Conservation (phyloP, 2,797 vertebrate species). For the Myoxocephalus aenaeus region DNA sequence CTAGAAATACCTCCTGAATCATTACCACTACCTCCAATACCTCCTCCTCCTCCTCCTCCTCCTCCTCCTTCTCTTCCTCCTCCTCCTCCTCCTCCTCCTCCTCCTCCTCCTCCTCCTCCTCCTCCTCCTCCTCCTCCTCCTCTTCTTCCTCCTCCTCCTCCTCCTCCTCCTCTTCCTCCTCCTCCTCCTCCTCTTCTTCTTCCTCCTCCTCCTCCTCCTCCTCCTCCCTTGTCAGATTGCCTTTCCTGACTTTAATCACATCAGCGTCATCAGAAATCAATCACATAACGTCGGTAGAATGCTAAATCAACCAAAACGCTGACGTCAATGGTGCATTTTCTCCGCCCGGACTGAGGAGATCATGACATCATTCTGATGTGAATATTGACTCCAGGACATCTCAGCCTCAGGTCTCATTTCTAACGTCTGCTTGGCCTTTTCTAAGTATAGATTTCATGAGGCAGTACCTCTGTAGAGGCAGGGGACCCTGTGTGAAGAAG, state of each 20-base stretch:
- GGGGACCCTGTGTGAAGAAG: slow-evolving; percentile 55
- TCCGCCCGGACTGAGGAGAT: not conserved
- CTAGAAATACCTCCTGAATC: slow-evolving; percentile 11
- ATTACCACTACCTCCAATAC: too few species aligned
- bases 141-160: too few species aligned
- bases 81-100: too few species aligned
- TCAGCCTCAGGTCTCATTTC: slow-evolving; percentile 28
- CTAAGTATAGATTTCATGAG: slow-evolving; percentile 60
- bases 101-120: too few species aligned
- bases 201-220: too few species aligned
- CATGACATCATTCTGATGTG: slow-evolving; percentile 20
- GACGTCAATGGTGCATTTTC: slow-evolving; percentile 27
- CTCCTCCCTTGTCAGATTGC: too few species aligned
- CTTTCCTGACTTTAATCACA: slow-evolving; percentile 70
- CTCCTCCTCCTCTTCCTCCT: too few species aligned
- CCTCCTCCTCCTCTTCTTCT: too few species aligned
- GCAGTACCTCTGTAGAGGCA: slow-evolving; percentile 32
- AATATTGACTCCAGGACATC: slow-evolving; percentile 35
- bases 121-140: too few species aligned
- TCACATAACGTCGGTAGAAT: slow-evolving; percentile 64
- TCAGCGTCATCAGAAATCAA: slow-evolving; percentile 68
- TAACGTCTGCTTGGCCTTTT: slow-evolving; percentile 50
- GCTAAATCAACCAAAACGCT: slow-evolving; percentile 67
- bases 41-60: too few species aligned
- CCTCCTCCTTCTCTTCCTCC: too few species aligned